Evolutionary conservation across 2,888 invertebrate genomes (phyloP).

Genomic region (Agonopterix alstromeriana): DNA sequence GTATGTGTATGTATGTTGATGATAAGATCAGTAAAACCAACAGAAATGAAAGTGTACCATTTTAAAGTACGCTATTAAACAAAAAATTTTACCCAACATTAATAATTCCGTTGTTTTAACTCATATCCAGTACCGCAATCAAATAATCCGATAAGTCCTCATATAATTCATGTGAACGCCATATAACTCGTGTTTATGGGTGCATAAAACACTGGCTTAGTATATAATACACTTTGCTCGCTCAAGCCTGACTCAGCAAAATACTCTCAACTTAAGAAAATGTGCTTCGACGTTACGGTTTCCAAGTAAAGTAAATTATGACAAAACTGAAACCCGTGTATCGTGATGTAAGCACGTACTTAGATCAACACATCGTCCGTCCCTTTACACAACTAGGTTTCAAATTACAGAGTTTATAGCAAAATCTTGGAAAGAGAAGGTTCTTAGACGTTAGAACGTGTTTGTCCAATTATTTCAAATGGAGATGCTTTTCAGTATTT

Average conservation of each 20-base stretch:
- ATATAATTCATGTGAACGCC: slow-evolving; percentile 14
- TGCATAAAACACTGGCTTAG: slow-evolving; percentile 19
- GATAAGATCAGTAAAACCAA: no score
- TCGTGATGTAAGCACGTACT: no score
- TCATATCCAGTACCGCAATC: slow-evolving; percentile 2
- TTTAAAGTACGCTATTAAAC: no score
- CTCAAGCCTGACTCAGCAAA: slow-evolving; percentile 1
- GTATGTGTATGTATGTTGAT: no score
- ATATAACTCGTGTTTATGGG: slow-evolving; percentile 21
- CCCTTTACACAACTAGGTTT: no score
- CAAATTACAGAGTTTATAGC: no score
- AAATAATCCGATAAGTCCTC: slow-evolving; percentile 14
- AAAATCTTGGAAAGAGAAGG: no score
- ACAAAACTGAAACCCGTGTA: background rate
- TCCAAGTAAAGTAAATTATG: background rate
- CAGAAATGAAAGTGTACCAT: no score
- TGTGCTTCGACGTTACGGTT: background rate
- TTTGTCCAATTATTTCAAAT: no score
- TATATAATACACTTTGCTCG: slow-evolving; percentile 14
- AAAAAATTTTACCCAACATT: background rate
- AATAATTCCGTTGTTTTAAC: background rate
- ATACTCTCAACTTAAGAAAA: slow-evolving; percentile 7
- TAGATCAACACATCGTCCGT: no score
- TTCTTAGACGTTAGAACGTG: no score
- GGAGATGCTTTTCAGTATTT: no score